Evolutionary conservation across 2,888 invertebrate species (phyloP).

Genomic region (Drosophila lutescens): DNA sequence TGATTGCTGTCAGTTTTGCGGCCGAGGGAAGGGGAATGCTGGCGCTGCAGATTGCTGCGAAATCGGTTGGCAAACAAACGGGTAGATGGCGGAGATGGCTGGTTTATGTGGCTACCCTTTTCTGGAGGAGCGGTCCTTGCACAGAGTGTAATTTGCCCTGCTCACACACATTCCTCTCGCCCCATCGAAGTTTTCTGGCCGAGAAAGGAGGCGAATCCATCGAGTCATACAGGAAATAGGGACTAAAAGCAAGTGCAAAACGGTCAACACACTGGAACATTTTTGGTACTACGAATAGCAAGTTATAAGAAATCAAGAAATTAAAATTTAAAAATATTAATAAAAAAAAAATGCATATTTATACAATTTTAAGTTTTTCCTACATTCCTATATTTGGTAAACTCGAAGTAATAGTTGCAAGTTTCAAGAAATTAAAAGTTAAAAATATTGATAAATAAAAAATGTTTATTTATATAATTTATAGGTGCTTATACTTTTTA

Average conservation of each 20-base stretch:
- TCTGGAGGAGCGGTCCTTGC: conserved; percentile 3
- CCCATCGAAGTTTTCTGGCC: conserved; percentile 12
- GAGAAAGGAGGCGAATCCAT: conserved; percentile 7
- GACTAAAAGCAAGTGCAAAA: conserved; percentile 6
- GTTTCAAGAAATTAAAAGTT: too few relatives aligned
- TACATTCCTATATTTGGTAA: too few relatives aligned
- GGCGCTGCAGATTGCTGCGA: conserved; percentile 6
- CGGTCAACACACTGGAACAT: not conserved
- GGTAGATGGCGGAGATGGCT: conserved; percentile 2
- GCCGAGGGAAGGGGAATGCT: not conserved
- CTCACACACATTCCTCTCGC: conserved; percentile 25
- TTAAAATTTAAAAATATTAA: too few relatives aligned
- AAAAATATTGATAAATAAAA: too few relatives aligned
- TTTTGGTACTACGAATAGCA: too few relatives aligned
- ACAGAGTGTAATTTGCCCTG: conserved; percentile 18
- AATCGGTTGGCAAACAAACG: conserved; percentile 9
- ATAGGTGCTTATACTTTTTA: too few relatives aligned
- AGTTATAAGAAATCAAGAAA: too few relatives aligned
- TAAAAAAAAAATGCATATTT: too few relatives aligned
- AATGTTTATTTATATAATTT: too few relatives aligned
- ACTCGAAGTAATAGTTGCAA: too few relatives aligned
- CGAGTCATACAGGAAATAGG: conserved; percentile 36
- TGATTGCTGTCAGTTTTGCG: conserved; percentile 41
- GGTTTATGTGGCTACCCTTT: conserved; percentile 6
- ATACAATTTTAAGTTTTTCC: too few relatives aligned